phyloP scores from a whole-genome alignment of 2,888 invertebrate genomes.

The Drosophila infuscata region DNA sequence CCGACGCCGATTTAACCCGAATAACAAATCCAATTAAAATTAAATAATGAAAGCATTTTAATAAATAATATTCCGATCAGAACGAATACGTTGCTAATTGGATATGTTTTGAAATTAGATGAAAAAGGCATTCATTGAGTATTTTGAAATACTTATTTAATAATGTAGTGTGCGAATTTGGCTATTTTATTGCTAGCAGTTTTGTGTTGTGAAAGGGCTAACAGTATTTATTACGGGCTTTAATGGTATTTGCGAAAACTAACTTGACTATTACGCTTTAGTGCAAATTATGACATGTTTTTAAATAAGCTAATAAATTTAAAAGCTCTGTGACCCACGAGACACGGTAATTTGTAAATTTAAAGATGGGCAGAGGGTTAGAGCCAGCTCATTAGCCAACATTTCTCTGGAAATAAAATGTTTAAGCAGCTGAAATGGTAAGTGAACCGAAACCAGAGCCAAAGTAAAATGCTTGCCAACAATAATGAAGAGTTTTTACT shows the following conservation, averaged over 20 bases:
- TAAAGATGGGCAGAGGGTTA: background rate
- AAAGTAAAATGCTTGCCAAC: slow-evolving; percentile 55
- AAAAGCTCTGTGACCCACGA: slow-evolving; percentile 20
- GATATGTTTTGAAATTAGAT: background rate
- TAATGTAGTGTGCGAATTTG: slow-evolving; percentile 1
- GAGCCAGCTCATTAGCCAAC: slow-evolving; percentile 7
- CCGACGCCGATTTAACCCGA: background rate
- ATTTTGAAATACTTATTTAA: background rate
- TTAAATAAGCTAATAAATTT: slow-evolving; percentile 16
- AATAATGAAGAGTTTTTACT: slow-evolving; percentile 78
- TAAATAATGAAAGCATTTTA: background rate
- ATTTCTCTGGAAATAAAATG: slow-evolving; percentile 34
- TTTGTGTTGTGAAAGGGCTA: background rate
- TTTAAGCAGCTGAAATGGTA: slow-evolving; percentile 49
- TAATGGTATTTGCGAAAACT: background rate
- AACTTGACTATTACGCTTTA: background rate
- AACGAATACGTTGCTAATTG: slow-evolving; percentile 11
- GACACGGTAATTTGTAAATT: background rate
- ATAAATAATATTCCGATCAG: background rate
- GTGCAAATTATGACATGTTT: slow-evolving; percentile 36
- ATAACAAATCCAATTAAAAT: slow-evolving; percentile 19
- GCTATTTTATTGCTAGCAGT: background rate
- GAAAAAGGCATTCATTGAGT: background rate
- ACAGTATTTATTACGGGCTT: background rate
- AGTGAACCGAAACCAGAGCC: slow-evolving; percentile 69